Evolutionary conservation across 1,140 invertebrate genomes (phyloP).

Genomic region (Subanguina moxae): DNA sequence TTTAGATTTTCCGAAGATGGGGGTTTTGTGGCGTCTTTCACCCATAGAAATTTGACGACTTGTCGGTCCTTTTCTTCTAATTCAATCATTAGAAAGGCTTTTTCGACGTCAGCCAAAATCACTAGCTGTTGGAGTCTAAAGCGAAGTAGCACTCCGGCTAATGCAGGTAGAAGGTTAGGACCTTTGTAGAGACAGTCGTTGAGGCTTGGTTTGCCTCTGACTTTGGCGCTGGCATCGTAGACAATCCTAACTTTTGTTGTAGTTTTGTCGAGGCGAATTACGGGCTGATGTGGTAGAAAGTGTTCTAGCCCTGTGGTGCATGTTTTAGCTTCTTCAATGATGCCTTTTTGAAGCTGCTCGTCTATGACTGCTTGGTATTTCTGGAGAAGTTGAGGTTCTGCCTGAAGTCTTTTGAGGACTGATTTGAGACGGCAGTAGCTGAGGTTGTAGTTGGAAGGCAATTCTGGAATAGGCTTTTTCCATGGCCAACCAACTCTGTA

Average conservation of each 20-base stretch:
- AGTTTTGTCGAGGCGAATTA: conserved; percentile 21
- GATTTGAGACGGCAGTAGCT: background rate
- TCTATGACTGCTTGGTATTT: background rate
- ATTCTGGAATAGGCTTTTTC: conserved; percentile 6
- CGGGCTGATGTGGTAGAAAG: conserved; percentile 19
- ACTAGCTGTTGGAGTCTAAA: conserved; percentile 12
- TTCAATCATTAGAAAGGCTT: conserved; percentile 39
- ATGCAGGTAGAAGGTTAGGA: conserved; percentile 33
- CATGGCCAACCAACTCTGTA: conserved; percentile 15
- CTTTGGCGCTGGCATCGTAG: conserved; percentile 58
- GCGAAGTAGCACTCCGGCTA: conserved; percentile 28
- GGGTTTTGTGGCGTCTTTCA: conserved; percentile 15
- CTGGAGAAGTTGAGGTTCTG: conserved; percentile 7
- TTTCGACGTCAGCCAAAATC: conserved; percentile 31
- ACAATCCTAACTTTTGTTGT: conserved; percentile 59
- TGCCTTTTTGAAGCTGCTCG: background rate
- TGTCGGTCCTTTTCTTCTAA: conserved; percentile 25
- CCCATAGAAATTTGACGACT: conserved; percentile 38
- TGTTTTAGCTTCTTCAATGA: conserved; percentile 4
- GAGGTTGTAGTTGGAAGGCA: conserved; percentile 13
- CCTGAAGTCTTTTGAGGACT: background rate
- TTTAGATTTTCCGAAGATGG: conserved; percentile 14
- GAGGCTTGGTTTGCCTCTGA: conserved; percentile 37
- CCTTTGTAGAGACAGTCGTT: conserved; percentile 55
- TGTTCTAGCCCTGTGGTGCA: conserved; percentile 2